These are phyloP conservation scores for Gambusia yucatana DNA, from an alignment of 2,797 vertebrate species.

Conservation along the genomic window DNA sequence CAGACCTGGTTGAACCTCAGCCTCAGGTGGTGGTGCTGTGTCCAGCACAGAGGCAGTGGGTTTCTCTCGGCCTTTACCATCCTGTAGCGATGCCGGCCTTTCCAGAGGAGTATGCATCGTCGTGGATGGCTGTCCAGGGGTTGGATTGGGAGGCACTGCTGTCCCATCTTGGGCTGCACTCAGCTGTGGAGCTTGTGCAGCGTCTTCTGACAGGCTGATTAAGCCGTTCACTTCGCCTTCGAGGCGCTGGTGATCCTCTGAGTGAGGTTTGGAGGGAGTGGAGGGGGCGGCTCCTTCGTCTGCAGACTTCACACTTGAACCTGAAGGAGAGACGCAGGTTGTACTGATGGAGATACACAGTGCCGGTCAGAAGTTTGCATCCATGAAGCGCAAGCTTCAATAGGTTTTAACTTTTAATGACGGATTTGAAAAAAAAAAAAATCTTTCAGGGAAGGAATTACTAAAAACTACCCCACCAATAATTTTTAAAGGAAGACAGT, in stretches of 20 bases:
- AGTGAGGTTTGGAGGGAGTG: conserved; percentile 42
- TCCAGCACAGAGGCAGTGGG: conserved; percentile 1
- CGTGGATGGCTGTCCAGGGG: conserved; percentile 19
- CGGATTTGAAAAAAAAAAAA: not conserved
- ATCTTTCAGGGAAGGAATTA: not conserved
- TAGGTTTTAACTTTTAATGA: not conserved
- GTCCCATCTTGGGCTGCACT: conserved; percentile 11
- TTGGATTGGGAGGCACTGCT: conserved; percentile 36
- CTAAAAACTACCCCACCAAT: not conserved
- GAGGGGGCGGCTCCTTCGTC: conserved; percentile 57
- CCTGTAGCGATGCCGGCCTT: conserved; percentile 29
- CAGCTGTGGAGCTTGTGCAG: conserved; percentile 18
- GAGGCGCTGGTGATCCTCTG: conserved; percentile 42
- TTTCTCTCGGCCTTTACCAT: not conserved
- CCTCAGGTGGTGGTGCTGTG: conserved; percentile 7
- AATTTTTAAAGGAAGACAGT: not conserved
- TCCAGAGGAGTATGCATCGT: conserved; percentile 3
- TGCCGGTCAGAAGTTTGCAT: not conserved
- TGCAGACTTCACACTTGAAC: conserved; percentile 71
- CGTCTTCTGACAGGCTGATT: conserved; percentile 50
- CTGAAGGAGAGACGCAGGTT: conserved; percentile 57
- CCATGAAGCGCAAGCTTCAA: not conserved
- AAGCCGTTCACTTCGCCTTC: conserved; percentile 58
- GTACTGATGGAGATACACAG: not conserved
- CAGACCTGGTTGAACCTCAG: conserved; percentile 21